Conservation (phyloP, 2,113 vertebrate species). For the Stomatorhinus ivindoensis region DNA sequence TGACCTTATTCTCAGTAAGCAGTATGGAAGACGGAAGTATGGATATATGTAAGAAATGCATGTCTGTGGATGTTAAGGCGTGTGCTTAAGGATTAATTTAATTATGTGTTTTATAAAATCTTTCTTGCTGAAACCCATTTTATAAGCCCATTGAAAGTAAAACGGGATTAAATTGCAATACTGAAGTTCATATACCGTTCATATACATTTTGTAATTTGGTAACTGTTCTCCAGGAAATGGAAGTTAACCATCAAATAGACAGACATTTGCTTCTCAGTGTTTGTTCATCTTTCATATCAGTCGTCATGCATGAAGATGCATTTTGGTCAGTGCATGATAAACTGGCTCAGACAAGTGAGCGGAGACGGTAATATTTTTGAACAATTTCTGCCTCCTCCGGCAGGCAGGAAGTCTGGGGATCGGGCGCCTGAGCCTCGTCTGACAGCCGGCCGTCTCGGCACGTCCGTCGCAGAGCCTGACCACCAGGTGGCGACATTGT, state of each 20-base stretch:
- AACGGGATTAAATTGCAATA: not conserved
- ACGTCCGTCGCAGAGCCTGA: not conserved
- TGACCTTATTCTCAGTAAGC: not conserved
- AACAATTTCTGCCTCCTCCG: not conserved
- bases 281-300: not conserved
- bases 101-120: not conserved
- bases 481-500: constrained; percentile 10
- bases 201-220: not conserved
- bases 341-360: not conserved
- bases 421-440: not conserved
- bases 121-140: not conserved
- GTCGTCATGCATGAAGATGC: not conserved
- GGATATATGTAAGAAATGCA: not conserved
- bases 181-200: not conserved
- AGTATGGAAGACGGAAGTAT: not conserved
- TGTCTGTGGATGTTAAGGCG: not conserved
- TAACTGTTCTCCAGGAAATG: not conserved
- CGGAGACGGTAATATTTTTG: not conserved
- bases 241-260: not conserved
- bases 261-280: not conserved
- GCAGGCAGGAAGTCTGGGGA: not conserved
- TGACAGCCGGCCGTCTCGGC: not conserved
- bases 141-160: not conserved
- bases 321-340: not conserved
- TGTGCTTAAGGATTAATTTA: not conserved